Conservation (phyloP, 2,888 invertebrate species). For the Nematopogon swammerdamellus region DNA sequence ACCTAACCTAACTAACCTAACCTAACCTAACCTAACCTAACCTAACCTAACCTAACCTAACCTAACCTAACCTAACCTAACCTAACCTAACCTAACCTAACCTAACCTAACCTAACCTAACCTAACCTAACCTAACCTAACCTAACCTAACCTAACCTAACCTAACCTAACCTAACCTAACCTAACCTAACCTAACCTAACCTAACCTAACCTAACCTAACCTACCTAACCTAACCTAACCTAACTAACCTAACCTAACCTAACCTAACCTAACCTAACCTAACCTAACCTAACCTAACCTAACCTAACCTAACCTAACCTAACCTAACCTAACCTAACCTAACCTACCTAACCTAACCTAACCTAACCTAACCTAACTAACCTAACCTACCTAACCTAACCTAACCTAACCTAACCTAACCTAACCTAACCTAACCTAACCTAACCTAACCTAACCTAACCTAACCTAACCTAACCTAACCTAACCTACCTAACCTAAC, state of each 20-base stretch:
- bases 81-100: slow-evolving; percentile 1
- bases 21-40: too few species aligned
- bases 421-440: slow-evolving; percentile 4
- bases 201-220: too few species aligned
- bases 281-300: slow-evolving; percentile 5
- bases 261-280: slow-evolving; percentile 3
- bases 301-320: slow-evolving; percentile 3
- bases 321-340: slow-evolving; percentile 5
- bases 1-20: too few species aligned
- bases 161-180: slow-evolving; percentile 1
- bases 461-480: slow-evolving; percentile 5
- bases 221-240: slow-evolving; percentile 1
- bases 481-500: too few species aligned
- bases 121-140: slow-evolving; percentile 1
- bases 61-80: slow-evolving; percentile 1
- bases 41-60: neutral
- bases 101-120: slow-evolving; percentile 1
- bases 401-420: slow-evolving; percentile 3
- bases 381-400: too few species aligned
- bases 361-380: slow-evolving; percentile 3
- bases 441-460: slow-evolving; percentile 5
- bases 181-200: slow-evolving; percentile 1
- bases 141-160: slow-evolving; percentile 1
- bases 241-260: slow-evolving; percentile 1
- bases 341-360: too few species aligned